Evolutionary conservation across 2,113 vertebrate species (phyloP), one percentile per base, ranked within the genome.

Genomic region (Zosterops lateralis): DNA sequence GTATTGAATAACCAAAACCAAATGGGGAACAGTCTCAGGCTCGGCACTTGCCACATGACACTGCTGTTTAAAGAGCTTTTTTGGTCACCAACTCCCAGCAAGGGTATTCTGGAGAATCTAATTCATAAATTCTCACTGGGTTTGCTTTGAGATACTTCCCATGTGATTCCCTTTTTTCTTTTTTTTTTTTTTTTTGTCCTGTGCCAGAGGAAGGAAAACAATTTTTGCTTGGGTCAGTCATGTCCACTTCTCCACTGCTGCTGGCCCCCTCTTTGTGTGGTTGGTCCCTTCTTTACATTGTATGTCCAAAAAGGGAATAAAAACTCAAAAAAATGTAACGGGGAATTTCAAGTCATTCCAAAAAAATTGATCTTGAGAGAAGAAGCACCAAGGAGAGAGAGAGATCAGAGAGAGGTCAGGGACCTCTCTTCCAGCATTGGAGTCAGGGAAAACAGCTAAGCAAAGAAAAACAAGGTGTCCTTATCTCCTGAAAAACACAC

Each of bases 1-100:
- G 53, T 57, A 86, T 75, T 78, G 92, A 96, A 78, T 96, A 97
- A 97, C 26, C 1, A 95, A 95, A 96, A 90, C 60, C 96, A 97
- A 96, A 96, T 95, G 96, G 87, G 57, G n/a, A 91, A 44, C 84
- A 54, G 48, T 85, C 77, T 84, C 70, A 57, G 76, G 70, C 90
- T 91, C 86, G 50, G 75, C 53, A 68, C 61, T 74, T 87, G 66
- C 74, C 89, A 88, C 74, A 85, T 92, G 84, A 81, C 45, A 26
- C 38, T 83, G 72, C 56, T 87, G 66, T 67, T 96, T 90, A 89
- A 97, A 89, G 42, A 92, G 92, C 12, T 81, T 92, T 91, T 92
- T 92, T 93, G 64, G 91, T 91, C 68, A 79, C 75, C 88, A 93
- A 34, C 66, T 85, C 90, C 71, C 64, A 96, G 92, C 77, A 93